Evolutionary conservation across 2,888 invertebrate species (phyloP).

Genomic region (Drosophila siamana): DNA sequence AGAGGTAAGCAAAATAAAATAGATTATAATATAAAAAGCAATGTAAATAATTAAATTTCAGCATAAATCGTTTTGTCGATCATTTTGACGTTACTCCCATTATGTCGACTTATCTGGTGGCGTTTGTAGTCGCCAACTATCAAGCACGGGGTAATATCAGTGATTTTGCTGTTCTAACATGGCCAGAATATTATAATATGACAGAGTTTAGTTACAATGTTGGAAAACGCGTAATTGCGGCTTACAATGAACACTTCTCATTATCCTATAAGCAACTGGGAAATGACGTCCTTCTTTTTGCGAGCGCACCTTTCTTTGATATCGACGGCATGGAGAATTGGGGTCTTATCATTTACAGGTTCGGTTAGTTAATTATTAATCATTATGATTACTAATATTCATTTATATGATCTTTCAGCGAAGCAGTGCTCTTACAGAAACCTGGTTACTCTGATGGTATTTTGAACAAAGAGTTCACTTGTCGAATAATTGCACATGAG

Average conservation of each 20-base stretch:
- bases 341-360: constrained; percentile 94
- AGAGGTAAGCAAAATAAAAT: constrained; percentile 58
- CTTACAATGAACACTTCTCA: constrained; percentile 89
- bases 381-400: no score
- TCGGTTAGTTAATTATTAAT: constrained; percentile 31
- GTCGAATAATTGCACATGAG: constrained; percentile 86
- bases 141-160: constrained; percentile 53
- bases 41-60: constrained; percentile 24
- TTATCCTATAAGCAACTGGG: constrained; percentile 87
- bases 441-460: constrained; percentile 75
- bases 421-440: constrained; percentile 62
- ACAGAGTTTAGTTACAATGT: constrained; percentile 87
- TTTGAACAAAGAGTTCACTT: constrained; percentile 84
- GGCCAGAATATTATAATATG: constrained; percentile 89
- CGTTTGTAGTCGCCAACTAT: constrained; percentile 90
- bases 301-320: constrained; percentile 89
- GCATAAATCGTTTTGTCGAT: constrained; percentile 65
- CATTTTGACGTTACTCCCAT: constrained; percentile 84
- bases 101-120: constrained; percentile 93
- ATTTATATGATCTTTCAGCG: constrained; percentile 45
- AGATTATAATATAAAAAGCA: neutral
- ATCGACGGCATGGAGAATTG: constrained; percentile 95
- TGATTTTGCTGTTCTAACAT: constrained; percentile 87
- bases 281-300: constrained; percentile 90
- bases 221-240: constrained; percentile 33